Evolutionary conservation across 2,113 vertebrate species (phyloP), one percentile per base, ranked within the genome.

Genomic region (Pontoporia blainvillei): DNA sequence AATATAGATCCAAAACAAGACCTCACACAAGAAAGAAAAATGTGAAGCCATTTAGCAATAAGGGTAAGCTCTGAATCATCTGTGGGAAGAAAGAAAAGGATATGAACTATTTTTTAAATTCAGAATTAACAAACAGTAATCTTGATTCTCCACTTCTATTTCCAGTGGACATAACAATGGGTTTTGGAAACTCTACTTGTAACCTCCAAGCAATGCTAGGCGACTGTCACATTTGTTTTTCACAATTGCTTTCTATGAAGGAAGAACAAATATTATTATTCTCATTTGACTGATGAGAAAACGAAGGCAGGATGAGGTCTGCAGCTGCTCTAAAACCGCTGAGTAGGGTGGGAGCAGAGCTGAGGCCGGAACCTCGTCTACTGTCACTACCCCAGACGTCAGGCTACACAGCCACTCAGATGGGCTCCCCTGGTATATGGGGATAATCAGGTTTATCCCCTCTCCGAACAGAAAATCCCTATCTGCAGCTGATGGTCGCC

Each of bases 351-450:
- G 54, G 6, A 15, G 34, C 59, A 17, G 46, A 59, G 57, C 39
- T 17, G 12, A n/a, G 31, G 69, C 41, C 54, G 10, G 21, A 67
- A 17, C 6, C 25, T 41, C 13, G 27, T 36, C 49, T 21, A 10
- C 69, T 36, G 17, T 36, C 44, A 78, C 62, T 18, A 4, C 3
- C 1, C 3, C 1, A 6, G 17, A 6, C 2, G 0, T 36, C 36
- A 0, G 18, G 39, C 73, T 49, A 31, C 39, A 8, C 8, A 57
- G 66, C 21, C 61, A 25, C 36, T 61, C 21, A 0, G 9, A 29
- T 18, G 29, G 34, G 44, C 8, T 82, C 3, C n/a, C 66, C 59
- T 29, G 81, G 49, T 8, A 39, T 18, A 8, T 7, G 14, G 57
- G n/a, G 20, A 75, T 41, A 64, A 12, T 2, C 49, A 66, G 17